Evolutionary conservation across 2,888 invertebrate species (phyloP).

Genomic region (Nycteola revayana): DNA sequence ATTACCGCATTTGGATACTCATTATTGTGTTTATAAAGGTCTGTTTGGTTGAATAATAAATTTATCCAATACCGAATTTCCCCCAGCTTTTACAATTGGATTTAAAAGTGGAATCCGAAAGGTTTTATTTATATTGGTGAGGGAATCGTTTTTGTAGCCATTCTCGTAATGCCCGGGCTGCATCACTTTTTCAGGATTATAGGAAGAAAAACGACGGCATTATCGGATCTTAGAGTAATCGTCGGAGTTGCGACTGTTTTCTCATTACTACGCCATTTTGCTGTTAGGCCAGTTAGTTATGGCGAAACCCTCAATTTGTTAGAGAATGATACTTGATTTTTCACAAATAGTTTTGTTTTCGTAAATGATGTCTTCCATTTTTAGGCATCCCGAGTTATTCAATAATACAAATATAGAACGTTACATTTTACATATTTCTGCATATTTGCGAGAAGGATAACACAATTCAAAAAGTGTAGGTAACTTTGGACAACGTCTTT

Average conservation of each 20-base stretch:
- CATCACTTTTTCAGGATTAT: constrained; percentile 76
- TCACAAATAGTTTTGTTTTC: too few relatives aligned
- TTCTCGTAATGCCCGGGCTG: constrained; percentile 51
- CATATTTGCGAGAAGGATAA: too few relatives aligned
- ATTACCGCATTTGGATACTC: constrained; percentile 3
- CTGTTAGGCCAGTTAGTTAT: too few relatives aligned
- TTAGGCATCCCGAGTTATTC: too few relatives aligned
- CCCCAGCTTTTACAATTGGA: constrained; percentile 43
- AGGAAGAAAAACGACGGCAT: constrained; percentile 72
- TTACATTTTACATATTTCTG: too few relatives aligned
- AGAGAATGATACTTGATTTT: too few relatives aligned
- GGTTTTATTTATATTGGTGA: constrained; percentile 61
- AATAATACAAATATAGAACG: too few relatives aligned
- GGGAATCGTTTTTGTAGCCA: constrained; percentile 53
- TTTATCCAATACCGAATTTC: constrained; percentile 32
- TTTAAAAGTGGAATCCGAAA: constrained; percentile 50
- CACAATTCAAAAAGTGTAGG: too few relatives aligned
- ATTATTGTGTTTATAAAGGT: constrained; percentile 11
- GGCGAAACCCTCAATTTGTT: too few relatives aligned
- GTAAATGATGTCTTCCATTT: too few relatives aligned
- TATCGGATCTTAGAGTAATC: constrained; percentile 75
- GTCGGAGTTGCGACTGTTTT: constrained; percentile 56
- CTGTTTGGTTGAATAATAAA: constrained; percentile 24
- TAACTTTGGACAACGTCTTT: too few relatives aligned
- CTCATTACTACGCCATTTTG: constrained; percentile 63